phyloP scores from a whole-genome alignment of 2,888 invertebrate genomes.

The Andrena bucephala region DNA sequence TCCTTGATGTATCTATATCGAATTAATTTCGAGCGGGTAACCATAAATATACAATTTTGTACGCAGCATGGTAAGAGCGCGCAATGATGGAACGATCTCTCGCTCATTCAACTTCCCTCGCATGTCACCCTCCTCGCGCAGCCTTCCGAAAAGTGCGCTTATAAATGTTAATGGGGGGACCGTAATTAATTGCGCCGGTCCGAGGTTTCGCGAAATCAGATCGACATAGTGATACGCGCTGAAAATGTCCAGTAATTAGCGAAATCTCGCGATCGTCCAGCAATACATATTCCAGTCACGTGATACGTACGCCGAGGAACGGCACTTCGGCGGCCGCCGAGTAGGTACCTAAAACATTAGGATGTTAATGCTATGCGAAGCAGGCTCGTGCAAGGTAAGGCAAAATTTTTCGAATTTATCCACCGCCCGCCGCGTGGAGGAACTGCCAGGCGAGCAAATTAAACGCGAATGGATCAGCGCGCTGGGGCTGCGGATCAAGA shows the following conservation, averaged over 20 bases:
- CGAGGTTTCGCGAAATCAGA: slow-evolving; percentile 25
- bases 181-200: slow-evolving; percentile 14
- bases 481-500: not conserved
- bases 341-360: slow-evolving; percentile 14
- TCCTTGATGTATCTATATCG: not conserved
- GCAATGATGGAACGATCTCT: not conserved
- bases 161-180: slow-evolving; percentile 28
- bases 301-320: slow-evolving; percentile 24
- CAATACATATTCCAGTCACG: slow-evolving; percentile 44
- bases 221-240: slow-evolving; percentile 40
- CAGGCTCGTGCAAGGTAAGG: not conserved
- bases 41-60: not conserved
- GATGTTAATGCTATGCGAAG: slow-evolving; percentile 37
- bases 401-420: not conserved
- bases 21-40: not conserved
- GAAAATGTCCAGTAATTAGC: slow-evolving; percentile 41
- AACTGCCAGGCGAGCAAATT: slow-evolving; percentile 24
- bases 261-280: slow-evolving; percentile 38
- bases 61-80: not conserved
- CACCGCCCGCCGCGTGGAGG: not conserved
- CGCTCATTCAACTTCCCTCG: not conserved
- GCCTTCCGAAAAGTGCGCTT: not conserved
- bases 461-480: not conserved
- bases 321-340: not conserved
- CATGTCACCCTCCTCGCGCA: not conserved